Percentiles rank a stretch among this genome's conserved stretches.
These are phyloP conservation scores for Myathropa florea DNA, from an alignment of 2,888 invertebrate species.

Conservation along the genomic window DNA sequence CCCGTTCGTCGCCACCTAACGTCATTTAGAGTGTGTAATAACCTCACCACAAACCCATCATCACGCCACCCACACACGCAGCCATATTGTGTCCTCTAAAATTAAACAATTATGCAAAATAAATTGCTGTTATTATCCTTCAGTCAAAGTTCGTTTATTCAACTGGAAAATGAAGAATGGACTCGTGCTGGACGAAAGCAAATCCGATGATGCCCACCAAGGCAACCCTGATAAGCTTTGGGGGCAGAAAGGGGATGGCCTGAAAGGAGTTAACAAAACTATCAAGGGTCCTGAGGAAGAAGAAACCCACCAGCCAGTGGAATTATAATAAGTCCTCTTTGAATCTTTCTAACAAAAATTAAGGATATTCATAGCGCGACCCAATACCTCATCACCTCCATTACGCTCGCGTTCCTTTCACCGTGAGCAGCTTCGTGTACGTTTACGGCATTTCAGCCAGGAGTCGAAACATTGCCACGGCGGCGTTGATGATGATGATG, in stretches of 20 bases:
- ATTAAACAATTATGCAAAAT: constrained; percentile 62
- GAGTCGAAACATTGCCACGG: constrained; percentile 23
- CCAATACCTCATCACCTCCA: constrained; percentile 22
- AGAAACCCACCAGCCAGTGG: neutral
- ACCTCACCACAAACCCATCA: neutral
- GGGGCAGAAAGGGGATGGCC: neutral
- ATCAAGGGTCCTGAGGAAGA: neutral
- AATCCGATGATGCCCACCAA: neutral
- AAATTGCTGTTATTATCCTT: constrained; percentile 58
- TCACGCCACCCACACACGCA: neutral
- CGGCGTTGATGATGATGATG: constrained; percentile 35
- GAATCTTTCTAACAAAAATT: constrained; percentile 48
- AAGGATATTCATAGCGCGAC: constrained; percentile 36
- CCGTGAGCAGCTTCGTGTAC: constrained; percentile 8
- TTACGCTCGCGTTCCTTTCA: constrained; percentile 32
- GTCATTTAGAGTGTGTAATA: too few relatives aligned
- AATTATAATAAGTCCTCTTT: constrained; percentile 46
- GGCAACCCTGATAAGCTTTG: too few relatives aligned
- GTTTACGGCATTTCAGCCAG: neutral
- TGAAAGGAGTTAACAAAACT: neutral
- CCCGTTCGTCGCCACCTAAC: too few relatives aligned
- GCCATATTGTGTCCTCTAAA: constrained; percentile 27
- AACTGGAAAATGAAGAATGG: constrained; percentile 10
- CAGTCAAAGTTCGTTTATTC: constrained; percentile 48
- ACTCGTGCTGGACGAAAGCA: neutral